Conservation (phyloP, 2,888 invertebrate species). For the Antitype chi region DNA sequence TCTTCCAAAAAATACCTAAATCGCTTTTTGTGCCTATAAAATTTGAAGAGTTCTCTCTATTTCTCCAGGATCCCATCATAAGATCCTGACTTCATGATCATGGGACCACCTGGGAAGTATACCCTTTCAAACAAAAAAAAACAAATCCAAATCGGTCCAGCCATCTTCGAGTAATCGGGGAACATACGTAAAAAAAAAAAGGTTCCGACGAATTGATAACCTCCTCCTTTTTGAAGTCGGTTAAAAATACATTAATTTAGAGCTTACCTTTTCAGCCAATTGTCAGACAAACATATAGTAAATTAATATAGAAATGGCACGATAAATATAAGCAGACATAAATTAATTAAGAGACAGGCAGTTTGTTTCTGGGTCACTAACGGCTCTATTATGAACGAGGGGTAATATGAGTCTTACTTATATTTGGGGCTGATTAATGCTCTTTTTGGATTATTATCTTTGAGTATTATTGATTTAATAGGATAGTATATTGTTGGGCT, state of each 20-base stretch:
- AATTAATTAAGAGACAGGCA: constrained; percentile 43
- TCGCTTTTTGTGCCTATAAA: no score
- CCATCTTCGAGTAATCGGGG: no score
- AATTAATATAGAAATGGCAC: constrained; percentile 12
- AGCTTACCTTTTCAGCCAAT: neutral
- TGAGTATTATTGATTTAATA: constrained; percentile 29
- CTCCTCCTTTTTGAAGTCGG: no score
- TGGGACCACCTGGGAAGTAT: no score
- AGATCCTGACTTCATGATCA: no score
- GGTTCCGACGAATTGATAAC: no score
- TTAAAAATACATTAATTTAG: neutral
- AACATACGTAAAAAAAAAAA: no score
- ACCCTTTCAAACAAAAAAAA: no score
- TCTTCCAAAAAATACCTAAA: no score
- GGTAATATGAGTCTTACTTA: constrained; percentile 35
- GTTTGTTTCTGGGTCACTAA: constrained; percentile 47
- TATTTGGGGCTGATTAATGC: constrained; percentile 37
- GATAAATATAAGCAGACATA: constrained; percentile 29
- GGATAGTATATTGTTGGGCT: neutral
- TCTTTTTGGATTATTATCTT: constrained; percentile 34
- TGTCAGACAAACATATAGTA: neutral
- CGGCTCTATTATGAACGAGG: constrained; percentile 34
- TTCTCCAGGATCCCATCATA: no score
- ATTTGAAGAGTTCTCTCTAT: no score
- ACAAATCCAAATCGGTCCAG: no score